Percentiles rank a stretch among this genome's conserved stretches.
Evolutionary conservation across 2,797 vertebrate species (phyloP).

Genomic region (Psittacula derbiana): DNA sequence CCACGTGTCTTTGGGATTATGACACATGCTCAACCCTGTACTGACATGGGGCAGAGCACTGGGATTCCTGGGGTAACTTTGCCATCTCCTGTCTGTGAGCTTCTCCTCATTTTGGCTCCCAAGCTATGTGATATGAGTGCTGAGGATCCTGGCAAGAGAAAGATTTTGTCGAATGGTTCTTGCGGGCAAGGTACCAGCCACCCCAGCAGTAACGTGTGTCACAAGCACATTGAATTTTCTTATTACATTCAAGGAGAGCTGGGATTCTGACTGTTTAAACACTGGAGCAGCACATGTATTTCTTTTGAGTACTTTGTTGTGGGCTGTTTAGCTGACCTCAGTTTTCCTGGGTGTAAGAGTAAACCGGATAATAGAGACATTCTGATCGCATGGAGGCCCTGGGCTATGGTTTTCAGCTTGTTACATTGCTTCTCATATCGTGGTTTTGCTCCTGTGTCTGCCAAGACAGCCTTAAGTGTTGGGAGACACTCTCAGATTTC

Average conservation of each 20-base stretch:
- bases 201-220: background rate
- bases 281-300: background rate
- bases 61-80: background rate
- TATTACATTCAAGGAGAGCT: background rate
- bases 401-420: background rate
- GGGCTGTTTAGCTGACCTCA: background rate
- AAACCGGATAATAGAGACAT: background rate
- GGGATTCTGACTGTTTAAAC: background rate
- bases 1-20: background rate
- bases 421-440: background rate
- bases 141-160: background rate
- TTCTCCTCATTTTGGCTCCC: background rate
- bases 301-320: background rate
- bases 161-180: background rate
- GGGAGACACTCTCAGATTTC: background rate
- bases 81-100: background rate
- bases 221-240: background rate
- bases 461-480: background rate
- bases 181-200: accelerated
- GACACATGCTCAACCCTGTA: background rate
- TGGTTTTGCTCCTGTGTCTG: background rate
- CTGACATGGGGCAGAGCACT: background rate
- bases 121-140: background rate
- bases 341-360: background rate
- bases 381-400: background rate